These are phyloP conservation scores for Lordiphosa collinella DNA, from an alignment of 1,140 invertebrate species.

Conservation along the genomic window DNA sequence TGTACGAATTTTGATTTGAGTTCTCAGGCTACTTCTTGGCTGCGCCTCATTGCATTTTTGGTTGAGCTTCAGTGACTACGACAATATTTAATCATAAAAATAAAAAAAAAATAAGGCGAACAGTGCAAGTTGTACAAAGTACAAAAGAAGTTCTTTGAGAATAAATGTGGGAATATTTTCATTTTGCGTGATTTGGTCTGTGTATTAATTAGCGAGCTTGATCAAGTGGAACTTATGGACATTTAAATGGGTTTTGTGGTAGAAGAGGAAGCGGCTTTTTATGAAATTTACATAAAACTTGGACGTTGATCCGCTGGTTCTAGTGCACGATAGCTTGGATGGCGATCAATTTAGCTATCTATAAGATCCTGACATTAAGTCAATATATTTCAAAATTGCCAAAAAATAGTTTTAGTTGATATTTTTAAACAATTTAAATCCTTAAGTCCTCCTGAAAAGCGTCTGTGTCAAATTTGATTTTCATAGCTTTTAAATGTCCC, in stretches of 20 bases:
- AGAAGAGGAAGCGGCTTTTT: neutral
- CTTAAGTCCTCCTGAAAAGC: too few relatives aligned
- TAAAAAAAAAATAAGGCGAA: conserved; percentile 24
- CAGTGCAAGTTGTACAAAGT: conserved; percentile 4
- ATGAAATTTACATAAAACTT: too few relatives aligned
- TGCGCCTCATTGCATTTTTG: conserved; percentile 41
- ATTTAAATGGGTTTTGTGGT: conserved; percentile 11
- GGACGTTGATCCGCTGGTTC: too few relatives aligned
- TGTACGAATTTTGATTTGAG: conserved; percentile 31
- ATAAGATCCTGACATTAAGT: too few relatives aligned
- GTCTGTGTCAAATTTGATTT: too few relatives aligned
- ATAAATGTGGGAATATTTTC: conserved; percentile 51
- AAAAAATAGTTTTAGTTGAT: too few relatives aligned
- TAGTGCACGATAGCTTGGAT: too few relatives aligned
- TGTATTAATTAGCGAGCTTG: conserved; percentile 44
- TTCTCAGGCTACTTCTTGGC: conserved; percentile 20
- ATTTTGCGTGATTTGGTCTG: conserved; percentile 15
- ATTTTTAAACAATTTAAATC: too few relatives aligned
- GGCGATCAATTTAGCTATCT: too few relatives aligned
- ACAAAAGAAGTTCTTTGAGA: conserved; percentile 33
- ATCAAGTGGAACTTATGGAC: conserved; percentile 44
- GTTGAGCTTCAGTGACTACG: conserved; percentile 55
- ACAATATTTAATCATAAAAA: conserved; percentile 59
- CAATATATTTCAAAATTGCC: too few relatives aligned
- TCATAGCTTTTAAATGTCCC: too few relatives aligned